Evolutionary conservation across 1,140 invertebrate genomes (phyloP).

Genomic region (Drosophila repletoides): DNA sequence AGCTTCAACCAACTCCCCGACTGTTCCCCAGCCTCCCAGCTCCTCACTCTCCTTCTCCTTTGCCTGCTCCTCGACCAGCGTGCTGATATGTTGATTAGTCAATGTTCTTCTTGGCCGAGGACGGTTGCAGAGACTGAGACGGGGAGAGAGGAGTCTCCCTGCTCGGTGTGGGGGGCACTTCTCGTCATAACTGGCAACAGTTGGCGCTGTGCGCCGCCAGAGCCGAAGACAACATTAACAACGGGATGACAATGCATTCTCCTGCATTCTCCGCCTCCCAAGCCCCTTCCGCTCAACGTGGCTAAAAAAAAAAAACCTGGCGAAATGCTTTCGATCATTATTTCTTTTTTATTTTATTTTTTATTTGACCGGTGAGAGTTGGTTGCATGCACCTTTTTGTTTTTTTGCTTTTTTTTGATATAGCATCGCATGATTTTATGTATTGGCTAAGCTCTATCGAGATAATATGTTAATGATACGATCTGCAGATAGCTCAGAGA

Average conservation of each 20-base stretch:
- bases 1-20: constrained; percentile 1
- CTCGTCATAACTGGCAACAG: constrained; percentile 40
- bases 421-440: constrained; percentile 6
- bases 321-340: constrained; percentile 32
- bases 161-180: constrained; percentile 26
- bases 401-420: too few species aligned
- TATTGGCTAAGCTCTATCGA: constrained; percentile 10
- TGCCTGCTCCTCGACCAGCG: constrained; percentile 14
- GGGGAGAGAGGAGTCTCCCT: too few species aligned
- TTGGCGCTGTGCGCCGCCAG: constrained; percentile 28
- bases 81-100: constrained; percentile 74
- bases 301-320: not conserved
- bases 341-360: constrained; percentile 2
- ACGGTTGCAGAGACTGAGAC: too few species aligned
- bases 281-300: not conserved
- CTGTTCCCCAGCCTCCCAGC: not conserved
- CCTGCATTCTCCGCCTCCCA: not conserved
- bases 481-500: not conserved
- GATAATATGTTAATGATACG: constrained; percentile 7
- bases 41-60: not conserved
- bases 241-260: constrained; percentile 44
- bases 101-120: constrained; percentile 30
- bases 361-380: not conserved
- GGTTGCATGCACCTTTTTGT: constrained; percentile 7
- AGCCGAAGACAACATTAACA: constrained; percentile 50